phyloP scores from a whole-genome alignment of 2,113 vertebrate species.

The Notothenia rossii region DNA sequence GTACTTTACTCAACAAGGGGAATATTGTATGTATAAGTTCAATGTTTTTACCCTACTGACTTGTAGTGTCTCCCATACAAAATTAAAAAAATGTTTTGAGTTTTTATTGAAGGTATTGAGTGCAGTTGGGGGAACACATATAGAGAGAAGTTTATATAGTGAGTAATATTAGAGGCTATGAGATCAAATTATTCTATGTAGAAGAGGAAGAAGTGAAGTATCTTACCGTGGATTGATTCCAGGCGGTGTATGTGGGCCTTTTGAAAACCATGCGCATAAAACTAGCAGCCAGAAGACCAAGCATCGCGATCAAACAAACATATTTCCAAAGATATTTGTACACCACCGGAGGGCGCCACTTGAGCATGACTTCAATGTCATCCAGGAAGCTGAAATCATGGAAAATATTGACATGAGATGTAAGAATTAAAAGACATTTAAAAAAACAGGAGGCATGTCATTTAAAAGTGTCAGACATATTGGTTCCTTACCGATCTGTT shows the following conservation, averaged over 20 bases:
- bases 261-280: slow-evolving; percentile 93
- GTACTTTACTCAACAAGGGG: too few relatives aligned
- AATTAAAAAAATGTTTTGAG: too few relatives aligned
- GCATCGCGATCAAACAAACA: slow-evolving; percentile 93
- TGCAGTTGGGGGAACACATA: background rate
- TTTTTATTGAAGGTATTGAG: background rate
- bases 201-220: background rate
- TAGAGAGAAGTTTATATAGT: background rate
- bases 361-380: slow-evolving; percentile 96
- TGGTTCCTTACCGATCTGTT: slow-evolving; percentile 91
- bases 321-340: slow-evolving; percentile 99
- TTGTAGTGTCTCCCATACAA: too few relatives aligned
- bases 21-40: too few relatives aligned
- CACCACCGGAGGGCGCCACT: slow-evolving; percentile 92
- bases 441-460: too few relatives aligned
- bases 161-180: background rate
- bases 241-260: slow-evolving; percentile 93
- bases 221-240: slow-evolving; percentile 92
- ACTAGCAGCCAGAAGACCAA: slow-evolving; percentile 91
- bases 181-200: background rate
- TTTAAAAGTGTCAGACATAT: background rate
- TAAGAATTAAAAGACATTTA: background rate
- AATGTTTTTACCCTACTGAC: too few relatives aligned
- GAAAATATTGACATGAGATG: background rate
- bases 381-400: slow-evolving; percentile 90